Base-by-base conservation (phyloP, 2,888 invertebrate species). In the Lycia hirtaria region DNA sequence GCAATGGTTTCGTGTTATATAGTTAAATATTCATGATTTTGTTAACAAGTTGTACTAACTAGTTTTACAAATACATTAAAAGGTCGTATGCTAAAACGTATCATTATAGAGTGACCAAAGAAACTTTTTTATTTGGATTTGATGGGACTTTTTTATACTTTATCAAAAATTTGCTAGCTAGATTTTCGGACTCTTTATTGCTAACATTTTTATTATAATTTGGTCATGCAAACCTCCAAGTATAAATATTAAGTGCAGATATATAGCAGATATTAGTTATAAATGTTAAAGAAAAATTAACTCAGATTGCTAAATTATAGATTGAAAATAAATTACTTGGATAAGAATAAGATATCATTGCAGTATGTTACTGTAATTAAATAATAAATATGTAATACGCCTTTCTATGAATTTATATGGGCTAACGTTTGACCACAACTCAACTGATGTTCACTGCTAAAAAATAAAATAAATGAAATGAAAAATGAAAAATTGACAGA, bases 51-150 rank as follows among this genome's bases (percentile, higher is more conserved):
- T 68, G 28, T n/a, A n/a, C n/a, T 22, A 67, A 64, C 71, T 65
- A 49, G 71, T 71, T 68, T 47, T 35, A 40, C 33, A 65, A 64
- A 72, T 70, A 64, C 56, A 64, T 67, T 60, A 62, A 43, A 19
- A 48, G 12, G 37, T 15, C 15, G 15, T 40, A 45, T 43, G 22
- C 10, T 32, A 37, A 33, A 37, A 20, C 24, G 17, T 35, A 47
- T 30, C 20, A 12, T 19, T 28, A 14, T 56, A 58, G 51, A 44
- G 58, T 64, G 58, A 54, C 64, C 64, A 64, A 26, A 47, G n/a
- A 22, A 9, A 40, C 14, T 19, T 28, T 19, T n/a, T 28, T 1
- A 15, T 17, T 30, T 20, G 19, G 19, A 14, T 6, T 1, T 15
- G 17, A 0, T 26, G 2, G 22, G 38, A 38, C 19, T 20, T 19